These are phyloP conservation scores for Microtus richardsoni DNA, from an alignment of 2,113 vertebrate species.

Conservation along the genomic window DNA sequence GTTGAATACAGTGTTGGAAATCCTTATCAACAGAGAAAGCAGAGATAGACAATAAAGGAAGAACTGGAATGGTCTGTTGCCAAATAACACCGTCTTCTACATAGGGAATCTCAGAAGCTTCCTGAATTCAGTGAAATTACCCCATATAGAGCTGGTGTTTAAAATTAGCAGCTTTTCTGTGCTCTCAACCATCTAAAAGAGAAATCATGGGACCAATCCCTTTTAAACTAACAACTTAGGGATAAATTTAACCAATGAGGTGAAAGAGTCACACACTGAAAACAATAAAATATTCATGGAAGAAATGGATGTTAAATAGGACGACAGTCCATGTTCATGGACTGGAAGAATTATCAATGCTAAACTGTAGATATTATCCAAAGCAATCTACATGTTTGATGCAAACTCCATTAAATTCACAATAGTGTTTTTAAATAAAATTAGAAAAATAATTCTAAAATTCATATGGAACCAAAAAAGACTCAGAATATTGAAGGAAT, in stretches of 20 bases:
- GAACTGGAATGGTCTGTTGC: background rate
- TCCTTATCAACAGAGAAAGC: background rate
- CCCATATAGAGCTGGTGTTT: background rate
- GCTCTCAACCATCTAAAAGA: background rate
- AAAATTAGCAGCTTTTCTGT: background rate
- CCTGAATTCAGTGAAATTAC: background rate
- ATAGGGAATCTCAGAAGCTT: background rate
- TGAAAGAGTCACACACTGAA: background rate
- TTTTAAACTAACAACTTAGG: background rate
- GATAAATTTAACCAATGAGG: background rate
- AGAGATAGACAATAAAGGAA: background rate
- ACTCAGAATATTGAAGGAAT: background rate
- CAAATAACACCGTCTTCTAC: background rate
- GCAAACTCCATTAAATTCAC: background rate
- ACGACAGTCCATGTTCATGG: background rate
- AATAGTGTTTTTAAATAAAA: background rate
- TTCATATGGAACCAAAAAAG: background rate
- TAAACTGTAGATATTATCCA: background rate
- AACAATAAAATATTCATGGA: background rate
- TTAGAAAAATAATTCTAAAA: background rate
- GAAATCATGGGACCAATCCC: background rate
- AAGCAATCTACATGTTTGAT: background rate
- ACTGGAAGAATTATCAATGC: background rate
- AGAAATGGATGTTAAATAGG: background rate
- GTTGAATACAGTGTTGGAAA: background rate